A percentile compares a stretch with the other conserved stretches of the same genome.
Evolutionary conservation across 2,888 invertebrate genomes (phyloP).

Genomic region (Myathropa florea): DNA sequence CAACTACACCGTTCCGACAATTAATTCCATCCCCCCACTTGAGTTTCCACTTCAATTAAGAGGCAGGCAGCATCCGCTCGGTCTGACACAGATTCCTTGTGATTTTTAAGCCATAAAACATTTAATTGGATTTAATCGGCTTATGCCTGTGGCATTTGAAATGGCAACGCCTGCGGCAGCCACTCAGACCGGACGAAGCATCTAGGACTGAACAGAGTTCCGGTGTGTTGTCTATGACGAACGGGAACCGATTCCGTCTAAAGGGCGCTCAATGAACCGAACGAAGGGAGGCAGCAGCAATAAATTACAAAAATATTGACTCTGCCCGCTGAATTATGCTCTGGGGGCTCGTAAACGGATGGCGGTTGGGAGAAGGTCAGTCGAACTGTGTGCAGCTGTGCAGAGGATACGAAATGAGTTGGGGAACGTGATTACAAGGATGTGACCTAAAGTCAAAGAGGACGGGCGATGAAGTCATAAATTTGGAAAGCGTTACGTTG

Average conservation of each 20-base stretch:
- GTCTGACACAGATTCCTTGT: slow-evolving; percentile 6
- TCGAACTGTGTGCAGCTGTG: not conserved
- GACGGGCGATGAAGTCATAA: not conserved
- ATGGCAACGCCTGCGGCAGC: not conserved
- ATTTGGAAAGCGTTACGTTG: not conserved
- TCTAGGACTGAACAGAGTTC: too few relatives aligned
- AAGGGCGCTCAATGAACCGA: not conserved
- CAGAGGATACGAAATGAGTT: not conserved
- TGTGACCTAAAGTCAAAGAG: not conserved
- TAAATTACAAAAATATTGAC: not conserved
- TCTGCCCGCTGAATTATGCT: not conserved
- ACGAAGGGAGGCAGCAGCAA: not conserved
- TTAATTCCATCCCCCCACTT: slow-evolving; percentile 12
- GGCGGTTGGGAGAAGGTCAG: not conserved
- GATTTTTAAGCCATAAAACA: slow-evolving; percentile 16
- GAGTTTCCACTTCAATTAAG: slow-evolving; percentile 12
- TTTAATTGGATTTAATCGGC: slow-evolving; percentile 36
- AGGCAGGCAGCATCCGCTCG: not conserved
- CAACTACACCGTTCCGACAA: slow-evolving; percentile 5
- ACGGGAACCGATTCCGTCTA: not conserved
- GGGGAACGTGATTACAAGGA: not conserved
- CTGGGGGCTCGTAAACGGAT: not conserved
- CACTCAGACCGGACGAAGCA: not conserved
- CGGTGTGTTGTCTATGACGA: not conserved
- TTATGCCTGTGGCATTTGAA: slow-evolving; percentile 20